Base-by-base conservation (phyloP, 1,140 invertebrate genomes). In the Aphelinus certus region DNA sequence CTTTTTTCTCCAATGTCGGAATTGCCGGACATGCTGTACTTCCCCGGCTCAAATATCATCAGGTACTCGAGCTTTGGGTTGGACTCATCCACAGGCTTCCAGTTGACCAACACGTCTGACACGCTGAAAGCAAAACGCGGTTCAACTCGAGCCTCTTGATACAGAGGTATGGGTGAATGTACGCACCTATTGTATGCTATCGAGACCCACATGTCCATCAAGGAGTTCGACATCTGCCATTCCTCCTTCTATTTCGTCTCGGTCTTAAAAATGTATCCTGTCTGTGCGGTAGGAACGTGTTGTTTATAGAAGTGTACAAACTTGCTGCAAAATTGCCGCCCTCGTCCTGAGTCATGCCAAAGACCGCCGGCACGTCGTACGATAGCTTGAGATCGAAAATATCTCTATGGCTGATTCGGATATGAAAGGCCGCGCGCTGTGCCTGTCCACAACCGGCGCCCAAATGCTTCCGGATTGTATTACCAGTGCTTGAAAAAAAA, bases 351-450 rank as follows among this genome's bases (percentile, higher is more conserved):
- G 45, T 45, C 10, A 53, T 42, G 9, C 63, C 63, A 10, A 49
- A 65, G 45, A 65, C 9, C 10, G 63, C 63, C 10, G 63, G 63
- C 10, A 49, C 63, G 63, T 65, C 63, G 63, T 65, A 65, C 45
- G 6, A 7, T 3, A 49, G 6, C n/a, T 47, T 10, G 49, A 9
- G n/a, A 10, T 65, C 63, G 47, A 65, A 45, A 3, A 7, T 51
- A 0, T 65, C 49, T 9, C 26, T 26, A 26, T 51, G 0, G 63
- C 9, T 10, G 47, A 49, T 42, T n/a, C 2, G 2, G 47, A 10
- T 6, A 65, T 51, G 58, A 9, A 60, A 26, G 26, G 26, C 26
- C 26, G 26, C 26, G 26, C 26, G 26, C 26, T 26, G 48, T 26
- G 10, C n/a, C 63, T 51, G 47, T 65, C 63, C 2, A 46, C 63